A percentile compares a stretch with the other conserved stretches of the same genome.
Evolutionary conservation across 2,113 vertebrate genomes (phyloP).

Genomic region (Bagarius yarrelli): DNA sequence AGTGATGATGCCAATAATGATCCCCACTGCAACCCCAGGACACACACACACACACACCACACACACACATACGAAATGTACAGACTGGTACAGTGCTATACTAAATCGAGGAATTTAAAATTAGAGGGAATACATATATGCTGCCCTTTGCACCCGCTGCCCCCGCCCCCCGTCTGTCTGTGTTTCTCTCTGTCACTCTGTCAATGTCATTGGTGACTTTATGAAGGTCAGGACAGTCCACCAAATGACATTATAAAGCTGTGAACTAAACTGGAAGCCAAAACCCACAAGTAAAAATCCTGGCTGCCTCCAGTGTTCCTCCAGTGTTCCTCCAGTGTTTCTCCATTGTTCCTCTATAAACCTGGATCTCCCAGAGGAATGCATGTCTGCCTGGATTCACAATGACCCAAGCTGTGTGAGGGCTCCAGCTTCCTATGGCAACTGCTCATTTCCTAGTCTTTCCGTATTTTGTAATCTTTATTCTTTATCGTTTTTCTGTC

Average conservation of each 20-base stretch:
- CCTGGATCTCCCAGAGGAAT: conserved; percentile 46
- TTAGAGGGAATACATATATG: conserved; percentile 63
- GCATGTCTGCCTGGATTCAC: conserved; percentile 43
- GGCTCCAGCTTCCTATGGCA: conserved; percentile 46
- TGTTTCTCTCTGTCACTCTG: not conserved
- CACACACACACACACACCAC: not conserved
- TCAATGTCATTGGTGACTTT: conserved; percentile 27
- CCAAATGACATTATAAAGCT: conserved; percentile 46
- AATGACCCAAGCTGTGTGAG: conserved; percentile 51
- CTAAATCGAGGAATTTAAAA: conserved; percentile 60
- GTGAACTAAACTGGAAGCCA: conserved; percentile 24
- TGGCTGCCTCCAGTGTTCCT: too few relatives aligned
- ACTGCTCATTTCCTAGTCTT: conserved; percentile 54
- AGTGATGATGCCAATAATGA: not conserved
- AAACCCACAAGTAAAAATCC: too few relatives aligned
- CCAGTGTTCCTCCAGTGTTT: not conserved
- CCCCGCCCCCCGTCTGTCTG: not conserved
- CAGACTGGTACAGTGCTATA: not conserved
- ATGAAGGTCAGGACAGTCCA: conserved; percentile 22
- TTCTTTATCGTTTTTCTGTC: too few relatives aligned
- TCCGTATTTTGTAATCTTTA: conserved; percentile 49
- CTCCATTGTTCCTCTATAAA: conserved; percentile 35
- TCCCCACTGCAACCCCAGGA: not conserved
- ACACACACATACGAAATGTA: not conserved
- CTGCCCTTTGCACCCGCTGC: conserved; percentile 45